Evolutionary conservation across 2,797 vertebrate species (phyloP), one percentile per base, ranked within the genome.

Genomic region (Chiroxiphia lanceolata): DNA sequence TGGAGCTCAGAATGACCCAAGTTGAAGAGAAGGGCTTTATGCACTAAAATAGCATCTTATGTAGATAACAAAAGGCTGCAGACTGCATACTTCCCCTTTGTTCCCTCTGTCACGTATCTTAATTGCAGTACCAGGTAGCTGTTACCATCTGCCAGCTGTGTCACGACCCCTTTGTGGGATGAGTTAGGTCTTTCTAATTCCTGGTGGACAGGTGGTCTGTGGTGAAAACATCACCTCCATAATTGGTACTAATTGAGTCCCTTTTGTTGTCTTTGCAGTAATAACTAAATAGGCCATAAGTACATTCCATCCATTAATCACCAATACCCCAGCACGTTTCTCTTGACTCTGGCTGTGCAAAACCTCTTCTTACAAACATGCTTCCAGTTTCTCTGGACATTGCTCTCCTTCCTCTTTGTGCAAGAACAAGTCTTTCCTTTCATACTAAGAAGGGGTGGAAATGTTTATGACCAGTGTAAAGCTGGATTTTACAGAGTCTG

Each of bases 211-310:
- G 91, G 93, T 96, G 96, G 94, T 90, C 90, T 91, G 56, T 82
- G 51, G 51, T 69, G 60, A 89, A 94, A 85, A 68, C 81, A 77
- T 76, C 57, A 59, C 86, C 68, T 80, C 91, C 21, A 13, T 95
- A 96, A 97, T 87, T 92, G 94, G 64, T 45, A 60, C 83, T 96
- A 95, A 96, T 94, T 93, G 95, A 90, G 67, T 83, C 68, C 15
- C 67, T 90, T 89, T 91, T 94, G 77, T 96, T 96, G 88, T 70
- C 23, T 92, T 76, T 91, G 38, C 38, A 40, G 45, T 45, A 89
- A 76, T 59, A 83, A 65, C 54, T 93, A 81, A 96, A 87, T 71
- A 92, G 69, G 18, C 65, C 25, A 0, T 94, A 91, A 88, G 79
- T 90, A 76, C 65, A 27, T 82, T 93, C 53, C 50, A 31, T 78